A percentile compares a stretch with the other conserved stretches of the same genome.
Conservation (phyloP, 2,113 vertebrate genomes). For the Isichthys henryi region DNA sequence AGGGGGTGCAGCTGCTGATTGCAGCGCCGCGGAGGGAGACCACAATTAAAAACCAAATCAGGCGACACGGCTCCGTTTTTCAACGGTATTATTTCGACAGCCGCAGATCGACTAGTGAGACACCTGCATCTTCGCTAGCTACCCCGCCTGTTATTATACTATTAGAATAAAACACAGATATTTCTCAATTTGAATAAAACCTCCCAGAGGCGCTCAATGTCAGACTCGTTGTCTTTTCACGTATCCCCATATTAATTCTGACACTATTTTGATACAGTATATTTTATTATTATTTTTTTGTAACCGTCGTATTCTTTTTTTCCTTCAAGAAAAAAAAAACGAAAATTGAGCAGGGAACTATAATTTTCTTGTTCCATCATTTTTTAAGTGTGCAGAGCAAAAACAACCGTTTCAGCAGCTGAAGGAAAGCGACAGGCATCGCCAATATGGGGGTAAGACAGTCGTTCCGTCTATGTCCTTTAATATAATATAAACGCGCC, state of each 20-base stretch:
- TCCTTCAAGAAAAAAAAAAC: not conserved
- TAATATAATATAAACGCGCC: not conserved
- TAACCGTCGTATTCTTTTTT: not conserved
- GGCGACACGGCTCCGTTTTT: not conserved
- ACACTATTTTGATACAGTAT: slow-evolving; percentile 4
- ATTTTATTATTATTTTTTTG: not conserved
- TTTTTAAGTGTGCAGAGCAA: not conserved
- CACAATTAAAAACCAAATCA: not conserved
- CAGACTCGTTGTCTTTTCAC: slow-evolving; percentile 6
- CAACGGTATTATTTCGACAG: not conserved
- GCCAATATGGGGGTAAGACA: slow-evolving; percentile 70
- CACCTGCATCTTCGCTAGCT: slow-evolving; percentile 10
- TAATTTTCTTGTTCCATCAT: slow-evolving; percentile 1
- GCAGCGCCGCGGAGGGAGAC: slow-evolving; percentile 17
- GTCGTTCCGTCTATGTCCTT: not conserved
- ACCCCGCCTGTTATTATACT: slow-evolving; percentile 6
- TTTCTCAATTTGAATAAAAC: slow-evolving; percentile 12
- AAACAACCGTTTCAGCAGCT: slow-evolving; percentile 57
- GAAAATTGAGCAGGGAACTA: not conserved
- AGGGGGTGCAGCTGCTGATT: slow-evolving; percentile 8
- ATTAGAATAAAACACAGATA: slow-evolving; percentile 13
- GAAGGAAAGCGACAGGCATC: slow-evolving; percentile 59
- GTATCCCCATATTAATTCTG: not conserved
- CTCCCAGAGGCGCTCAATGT: slow-evolving; percentile 20
- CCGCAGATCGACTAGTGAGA: slow-evolving; percentile 13